phyloP scores from a whole-genome alignment of 2,113 vertebrate species.

The Ptychochromis oligacanthus region DNA sequence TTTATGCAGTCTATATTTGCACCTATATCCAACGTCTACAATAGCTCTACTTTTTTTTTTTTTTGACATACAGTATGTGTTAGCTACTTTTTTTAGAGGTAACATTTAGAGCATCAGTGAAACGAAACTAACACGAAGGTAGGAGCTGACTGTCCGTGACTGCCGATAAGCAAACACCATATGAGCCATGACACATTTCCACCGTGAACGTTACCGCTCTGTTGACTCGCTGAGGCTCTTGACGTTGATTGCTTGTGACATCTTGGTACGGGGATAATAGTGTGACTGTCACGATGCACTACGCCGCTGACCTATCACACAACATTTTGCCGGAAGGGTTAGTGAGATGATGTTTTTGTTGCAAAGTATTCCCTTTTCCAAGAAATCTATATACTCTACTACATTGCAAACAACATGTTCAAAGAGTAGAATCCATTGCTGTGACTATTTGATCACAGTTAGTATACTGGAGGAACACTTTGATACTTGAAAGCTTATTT shows the following conservation, averaged over 20 bases:
- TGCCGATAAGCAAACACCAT: conserved; percentile 14
- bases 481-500: not conserved
- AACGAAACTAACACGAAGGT: conserved; percentile 1
- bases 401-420: not conserved
- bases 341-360: conserved; percentile 2
- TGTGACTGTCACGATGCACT: conserved; percentile 53
- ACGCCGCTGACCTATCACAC: conserved; percentile 30
- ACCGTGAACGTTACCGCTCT: conserved; percentile 12
- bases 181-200: conserved; percentile 28
- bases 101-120: not conserved
- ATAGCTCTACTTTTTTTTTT: not conserved
- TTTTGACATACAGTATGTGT: not conserved
- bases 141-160: conserved; percentile 14
- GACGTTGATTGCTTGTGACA: conserved; percentile 52
- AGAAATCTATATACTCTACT: not conserved
- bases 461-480: not conserved
- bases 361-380: conserved; percentile 2
- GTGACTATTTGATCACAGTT: conserved; percentile 13
- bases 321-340: conserved; percentile 28
- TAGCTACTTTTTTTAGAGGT: not conserved
- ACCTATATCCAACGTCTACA: not conserved
- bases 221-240: conserved; percentile 34
- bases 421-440: not conserved
- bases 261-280: conserved; percentile 51
- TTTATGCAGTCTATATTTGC: not conserved